Percentiles rank a stretch among this genome's conserved stretches.
These are phyloP conservation scores for Nemotelus pantherinus DNA, from an alignment of 2,888 invertebrate species.

Conservation along the genomic window DNA sequence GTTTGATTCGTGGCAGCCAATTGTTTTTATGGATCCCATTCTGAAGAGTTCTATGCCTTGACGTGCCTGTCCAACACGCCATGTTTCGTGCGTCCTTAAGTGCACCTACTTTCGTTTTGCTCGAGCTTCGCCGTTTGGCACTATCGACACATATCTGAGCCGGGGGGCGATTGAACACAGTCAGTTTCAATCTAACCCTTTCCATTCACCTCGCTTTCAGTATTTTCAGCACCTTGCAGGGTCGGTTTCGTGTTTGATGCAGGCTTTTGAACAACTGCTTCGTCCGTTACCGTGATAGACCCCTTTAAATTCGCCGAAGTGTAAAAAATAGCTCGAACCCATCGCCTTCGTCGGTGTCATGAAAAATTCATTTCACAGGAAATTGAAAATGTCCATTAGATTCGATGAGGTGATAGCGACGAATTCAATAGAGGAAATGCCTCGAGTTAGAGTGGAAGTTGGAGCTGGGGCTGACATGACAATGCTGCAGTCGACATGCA, in stretches of 20 bases:
- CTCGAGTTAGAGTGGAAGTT: constrained; percentile 24
- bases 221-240: constrained; percentile 30
- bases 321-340: constrained; percentile 39
- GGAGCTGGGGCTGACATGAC: constrained; percentile 28
- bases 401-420: constrained; percentile 42
- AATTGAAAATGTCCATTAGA: constrained; percentile 45
- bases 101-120: not conserved
- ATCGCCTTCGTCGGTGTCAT: constrained; percentile 39
- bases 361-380: constrained; percentile 45
- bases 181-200: not conserved
- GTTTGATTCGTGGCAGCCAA: constrained; percentile 22
- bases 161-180: not conserved
- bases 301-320: constrained; percentile 32
- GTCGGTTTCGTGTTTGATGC: constrained; percentile 12
- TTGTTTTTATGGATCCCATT: not conserved
- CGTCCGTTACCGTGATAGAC: not conserved
- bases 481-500: constrained; percentile 34
- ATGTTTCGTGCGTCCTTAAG: constrained; percentile 1
- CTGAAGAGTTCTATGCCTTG: constrained; percentile 8
- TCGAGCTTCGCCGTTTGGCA: not conserved
- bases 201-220: not conserved
- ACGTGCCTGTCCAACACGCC: constrained; percentile 10
- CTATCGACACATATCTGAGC: not conserved
- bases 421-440: constrained; percentile 38
- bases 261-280: not conserved